Evolutionary conservation across 1,140 invertebrate genomes (phyloP).

Genomic region (Brachionus paranguensis): DNA sequence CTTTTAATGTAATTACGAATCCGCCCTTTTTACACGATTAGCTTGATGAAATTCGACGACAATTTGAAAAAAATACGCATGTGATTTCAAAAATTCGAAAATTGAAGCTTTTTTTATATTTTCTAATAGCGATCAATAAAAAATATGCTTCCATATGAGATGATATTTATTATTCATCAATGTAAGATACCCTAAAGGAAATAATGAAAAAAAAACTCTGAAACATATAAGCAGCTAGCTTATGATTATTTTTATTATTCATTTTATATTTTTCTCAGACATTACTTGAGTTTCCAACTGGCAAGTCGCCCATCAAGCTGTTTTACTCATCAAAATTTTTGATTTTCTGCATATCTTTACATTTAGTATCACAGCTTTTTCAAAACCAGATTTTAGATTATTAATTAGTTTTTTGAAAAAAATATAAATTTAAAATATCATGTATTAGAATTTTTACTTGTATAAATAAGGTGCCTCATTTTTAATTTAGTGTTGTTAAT

Average conservation of each 20-base stretch:
- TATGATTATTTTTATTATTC: not conserved
- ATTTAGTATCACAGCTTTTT: not conserved
- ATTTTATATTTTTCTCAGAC: not conserved
- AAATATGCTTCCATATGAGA: not conserved
- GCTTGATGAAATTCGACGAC: not conserved
- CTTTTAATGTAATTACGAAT: not conserved
- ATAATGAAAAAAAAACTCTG: not conserved
- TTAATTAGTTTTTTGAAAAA: not conserved
- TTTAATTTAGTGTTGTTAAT: too few species aligned
- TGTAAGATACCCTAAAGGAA: not conserved
- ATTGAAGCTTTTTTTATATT: not conserved
- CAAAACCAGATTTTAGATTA: not conserved
- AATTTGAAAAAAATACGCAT: not conserved
- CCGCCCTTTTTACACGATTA: not conserved
- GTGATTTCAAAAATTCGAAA: not conserved
- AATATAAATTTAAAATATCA: not conserved
- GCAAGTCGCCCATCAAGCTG: not conserved
- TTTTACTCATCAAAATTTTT: not conserved
- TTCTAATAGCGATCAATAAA: not conserved
- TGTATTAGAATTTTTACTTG: not conserved
- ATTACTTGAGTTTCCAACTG: not conserved
- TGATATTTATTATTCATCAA: not conserved
- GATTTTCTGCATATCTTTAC: not conserved
- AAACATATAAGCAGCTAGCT: not conserved
- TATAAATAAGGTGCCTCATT: not conserved